A percentile compares a stretch with the other conserved stretches of the same genome.
phyloP scores from a whole-genome alignment of 2,888 invertebrate species.

The Troides aeacus region DNA sequence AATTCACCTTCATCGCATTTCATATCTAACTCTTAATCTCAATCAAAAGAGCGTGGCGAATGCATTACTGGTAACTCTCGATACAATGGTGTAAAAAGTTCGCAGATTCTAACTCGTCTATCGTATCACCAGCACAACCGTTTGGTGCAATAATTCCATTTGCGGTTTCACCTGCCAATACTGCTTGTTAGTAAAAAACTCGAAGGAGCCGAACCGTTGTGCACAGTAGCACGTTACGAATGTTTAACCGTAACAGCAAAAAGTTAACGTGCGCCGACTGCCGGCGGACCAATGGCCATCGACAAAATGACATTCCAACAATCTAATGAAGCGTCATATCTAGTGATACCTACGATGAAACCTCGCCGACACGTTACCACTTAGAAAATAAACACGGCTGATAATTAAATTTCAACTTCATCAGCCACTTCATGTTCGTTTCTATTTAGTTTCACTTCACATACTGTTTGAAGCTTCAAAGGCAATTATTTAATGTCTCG shows the following conservation, averaged over 20 bases:
- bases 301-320: constrained; percentile 61
- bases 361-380: constrained; percentile 29
- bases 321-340: constrained; percentile 56
- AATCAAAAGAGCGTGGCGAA: neutral
- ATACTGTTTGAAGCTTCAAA: neutral
- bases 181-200: constrained; percentile 45
- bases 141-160: constrained; percentile 21
- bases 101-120: neutral
- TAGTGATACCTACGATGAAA: constrained; percentile 36
- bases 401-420: neutral
- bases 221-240: constrained; percentile 36
- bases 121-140: constrained; percentile 2
- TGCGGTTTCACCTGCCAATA: constrained; percentile 64
- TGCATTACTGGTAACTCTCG: neutral
- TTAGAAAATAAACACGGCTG: neutral
- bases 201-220: constrained; percentile 42
- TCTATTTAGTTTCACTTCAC: neutral
- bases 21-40: no score
- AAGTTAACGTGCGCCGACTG: constrained; percentile 46
- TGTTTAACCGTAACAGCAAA: constrained; percentile 40
- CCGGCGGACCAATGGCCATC: constrained; percentile 34
- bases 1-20: no score
- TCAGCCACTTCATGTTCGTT: neutral
- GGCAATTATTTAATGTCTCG: no score
- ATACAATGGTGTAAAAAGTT: neutral